phyloP scores from a whole-genome alignment of 2,888 invertebrate genomes.

The Nipponacmea schrenckii region DNA sequence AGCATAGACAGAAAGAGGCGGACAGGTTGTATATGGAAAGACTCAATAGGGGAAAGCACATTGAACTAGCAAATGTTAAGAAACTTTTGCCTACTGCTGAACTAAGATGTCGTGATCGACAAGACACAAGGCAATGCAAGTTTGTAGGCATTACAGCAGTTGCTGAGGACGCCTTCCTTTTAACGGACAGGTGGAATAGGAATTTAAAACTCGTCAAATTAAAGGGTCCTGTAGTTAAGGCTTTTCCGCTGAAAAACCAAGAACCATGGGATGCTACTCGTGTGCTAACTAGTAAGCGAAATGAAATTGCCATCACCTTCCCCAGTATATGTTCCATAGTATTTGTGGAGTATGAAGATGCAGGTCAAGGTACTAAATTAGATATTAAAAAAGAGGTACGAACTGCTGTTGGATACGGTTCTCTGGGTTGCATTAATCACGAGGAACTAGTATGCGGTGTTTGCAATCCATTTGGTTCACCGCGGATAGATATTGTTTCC shows the following conservation, averaged over 20 bases:
- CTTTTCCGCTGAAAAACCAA: constrained; percentile 8
- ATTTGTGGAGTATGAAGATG: background rate
- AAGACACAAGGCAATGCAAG: background rate
- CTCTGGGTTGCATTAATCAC: background rate
- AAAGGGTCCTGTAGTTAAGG: constrained; percentile 7
- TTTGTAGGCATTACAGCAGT: constrained; percentile 22
- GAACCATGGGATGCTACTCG: constrained; percentile 16
- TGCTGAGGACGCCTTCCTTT: constrained; percentile 18
- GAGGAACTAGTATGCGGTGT: constrained; percentile 3
- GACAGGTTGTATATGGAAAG: no score
- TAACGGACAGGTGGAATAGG: constrained; percentile 26
- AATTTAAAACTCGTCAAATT: constrained; percentile 23
- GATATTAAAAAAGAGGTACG: background rate
- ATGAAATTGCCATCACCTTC: constrained; percentile 12
- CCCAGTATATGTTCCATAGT: background rate
- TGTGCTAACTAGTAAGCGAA: background rate
- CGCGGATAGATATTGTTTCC: constrained; percentile 10
- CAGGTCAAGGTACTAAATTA: background rate
- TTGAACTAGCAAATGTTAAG: no score
- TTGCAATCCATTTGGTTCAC: constrained; percentile 12
- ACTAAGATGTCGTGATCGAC: background rate
- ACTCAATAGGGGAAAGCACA: no score
- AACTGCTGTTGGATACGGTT: background rate
- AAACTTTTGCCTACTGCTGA: background rate
- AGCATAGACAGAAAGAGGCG: no score